These are phyloP conservation scores for Casuarius casuarius DNA, from an alignment of 2,113 vertebrate genomes.

Conservation along the genomic window DNA sequence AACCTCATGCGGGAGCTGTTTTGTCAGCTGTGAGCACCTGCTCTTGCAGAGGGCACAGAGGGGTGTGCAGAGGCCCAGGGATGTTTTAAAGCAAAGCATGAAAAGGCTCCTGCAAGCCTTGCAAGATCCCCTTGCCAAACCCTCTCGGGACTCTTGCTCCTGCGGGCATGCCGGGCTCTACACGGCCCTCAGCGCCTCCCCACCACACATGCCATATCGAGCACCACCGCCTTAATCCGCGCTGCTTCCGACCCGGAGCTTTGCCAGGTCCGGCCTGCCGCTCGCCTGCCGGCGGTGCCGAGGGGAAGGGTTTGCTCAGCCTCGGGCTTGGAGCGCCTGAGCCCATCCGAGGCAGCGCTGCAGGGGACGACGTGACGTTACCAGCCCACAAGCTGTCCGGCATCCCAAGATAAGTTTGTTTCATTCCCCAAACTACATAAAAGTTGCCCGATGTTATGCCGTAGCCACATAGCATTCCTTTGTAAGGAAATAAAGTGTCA, in stretches of 20 bases:
- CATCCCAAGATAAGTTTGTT: neutral
- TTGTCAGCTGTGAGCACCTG: rapidly evolving
- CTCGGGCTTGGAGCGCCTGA: neutral
- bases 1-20: neutral
- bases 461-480: slow-evolving; percentile 30
- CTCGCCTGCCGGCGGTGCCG: rapidly evolving
- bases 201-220: rapidly evolving
- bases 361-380: neutral
- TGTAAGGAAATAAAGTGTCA: slow-evolving; percentile 51
- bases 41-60: rapidly evolving
- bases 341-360: neutral
- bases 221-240: rapidly evolving
- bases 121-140: no score
- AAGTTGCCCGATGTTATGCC: neutral
- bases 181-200: neutral
- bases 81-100: neutral
- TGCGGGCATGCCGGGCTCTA: neutral
- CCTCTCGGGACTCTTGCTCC: neutral
- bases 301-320: neutral
- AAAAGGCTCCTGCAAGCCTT: neutral
- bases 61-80: neutral
- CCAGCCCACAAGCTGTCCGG: neutral
- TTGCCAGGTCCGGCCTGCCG: neutral
- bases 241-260: rapidly evolving
- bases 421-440: neutral